Evolutionary conservation across 2,888 invertebrate species (phyloP), one percentile per base, ranked within the genome.

Genomic region (Epirrita christyi): DNA sequence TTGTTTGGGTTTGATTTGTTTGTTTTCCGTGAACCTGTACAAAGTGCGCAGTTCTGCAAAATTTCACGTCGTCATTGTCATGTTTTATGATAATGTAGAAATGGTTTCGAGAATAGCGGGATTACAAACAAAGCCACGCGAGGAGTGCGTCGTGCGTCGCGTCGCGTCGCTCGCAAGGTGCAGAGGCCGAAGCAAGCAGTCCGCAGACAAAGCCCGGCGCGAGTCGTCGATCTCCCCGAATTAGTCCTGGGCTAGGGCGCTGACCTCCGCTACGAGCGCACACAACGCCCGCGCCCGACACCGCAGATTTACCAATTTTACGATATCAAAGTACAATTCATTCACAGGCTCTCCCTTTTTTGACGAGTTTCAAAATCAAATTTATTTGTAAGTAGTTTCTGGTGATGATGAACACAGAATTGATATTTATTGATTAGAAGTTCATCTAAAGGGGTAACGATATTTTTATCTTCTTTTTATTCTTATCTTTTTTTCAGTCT

Each of bases 141-240:
- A 73, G 73, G 75, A 70, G 77, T 70, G 73, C 67, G 67, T 68
- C 68, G 21, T 21, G 69, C 14, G 38, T 14, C 71, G 68, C 29
- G 46, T 8, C 21, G 15, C 37, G 37, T 15, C 34, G 41, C 27
- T 34, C 21, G 29, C 53, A 42, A 59, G 63, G 51, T 44, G 55
- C 54, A 59, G 63, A 61, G 59, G 61, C 60, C 59, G 71, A 62
- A 72, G 67, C 72, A 62, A 68, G 75, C 64, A 76, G 78, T 72
- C 77, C 77, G 81, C 85, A 86, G 89, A 90, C 91, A 90, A 90
- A 88, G 90, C 85, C 78, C 81, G 78, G 72, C 83, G 78, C 80
- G 81, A 88, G 88, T 87, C 91, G 90, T 81, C 88, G 90, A 85
- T 89, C 90, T 88, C 87, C 92, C 92, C 89, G 84, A 92, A 91